Evolutionary conservation across 1,140 invertebrate species (phyloP).

Genomic region (Drosophila sproati): DNA sequence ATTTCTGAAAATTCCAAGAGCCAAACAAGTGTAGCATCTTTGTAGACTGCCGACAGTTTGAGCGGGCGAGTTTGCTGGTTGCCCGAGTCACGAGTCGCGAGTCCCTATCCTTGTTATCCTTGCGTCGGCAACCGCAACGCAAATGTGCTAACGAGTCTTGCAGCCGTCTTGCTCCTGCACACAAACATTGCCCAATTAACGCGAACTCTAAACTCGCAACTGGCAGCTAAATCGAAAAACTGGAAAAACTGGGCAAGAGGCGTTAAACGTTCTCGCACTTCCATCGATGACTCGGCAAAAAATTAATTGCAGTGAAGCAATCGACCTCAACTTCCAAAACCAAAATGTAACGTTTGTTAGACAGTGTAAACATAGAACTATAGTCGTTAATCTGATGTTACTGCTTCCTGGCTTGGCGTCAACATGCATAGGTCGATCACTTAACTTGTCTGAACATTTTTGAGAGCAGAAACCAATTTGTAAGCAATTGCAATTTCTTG

Average conservation of each 20-base stretch:
- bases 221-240: slow-evolving; percentile 16
- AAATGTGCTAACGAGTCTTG: slow-evolving; percentile 78
- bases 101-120: slow-evolving; percentile 66
- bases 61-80: slow-evolving; percentile 11
- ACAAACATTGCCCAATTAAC: slow-evolving; percentile 75
- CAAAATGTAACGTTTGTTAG: slow-evolving; percentile 9
- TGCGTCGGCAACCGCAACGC: slow-evolving; percentile 68
- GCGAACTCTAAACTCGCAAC: slow-evolving; percentile 52
- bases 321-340: slow-evolving; percentile 16
- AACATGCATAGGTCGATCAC: no score
- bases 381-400: not conserved
- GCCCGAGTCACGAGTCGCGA: not conserved
- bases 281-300: slow-evolving; percentile 60
- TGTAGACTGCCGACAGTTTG: slow-evolving; percentile 54
- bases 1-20: slow-evolving; percentile 60
- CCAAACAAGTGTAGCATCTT: slow-evolving; percentile 62
- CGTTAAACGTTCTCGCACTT: slow-evolving; percentile 79
- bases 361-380: slow-evolving; percentile 22
- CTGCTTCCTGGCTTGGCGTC: not conserved
- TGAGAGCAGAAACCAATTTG: no score
- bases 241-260: slow-evolving; percentile 23
- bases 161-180: slow-evolving; percentile 48
- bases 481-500: no score
- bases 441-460: no score
- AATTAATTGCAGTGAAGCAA: slow-evolving; percentile 17